Evolutionary conservation across 2,797 vertebrate species (phyloP).

Genomic region (Rousettus madagascariensis): DNA sequence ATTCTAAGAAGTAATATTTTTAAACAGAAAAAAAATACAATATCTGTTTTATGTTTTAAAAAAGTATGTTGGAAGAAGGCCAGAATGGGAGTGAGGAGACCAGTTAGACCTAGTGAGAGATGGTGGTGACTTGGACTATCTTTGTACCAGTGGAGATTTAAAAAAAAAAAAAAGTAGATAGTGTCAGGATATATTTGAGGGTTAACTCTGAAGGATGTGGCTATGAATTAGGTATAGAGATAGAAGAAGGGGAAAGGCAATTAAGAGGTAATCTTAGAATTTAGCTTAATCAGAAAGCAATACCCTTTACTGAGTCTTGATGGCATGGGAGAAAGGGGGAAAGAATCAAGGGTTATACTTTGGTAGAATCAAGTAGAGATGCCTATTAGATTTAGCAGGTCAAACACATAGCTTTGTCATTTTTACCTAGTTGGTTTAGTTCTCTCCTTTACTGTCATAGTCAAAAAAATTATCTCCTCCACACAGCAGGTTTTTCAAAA

Average conservation of each 20-base stretch:
- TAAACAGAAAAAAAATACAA: background rate
- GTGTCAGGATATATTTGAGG: background rate
- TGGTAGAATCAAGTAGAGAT: background rate
- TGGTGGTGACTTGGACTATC: too few relatives aligned
- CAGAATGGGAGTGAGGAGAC: background rate
- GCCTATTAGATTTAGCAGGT: background rate
- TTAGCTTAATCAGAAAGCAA: background rate
- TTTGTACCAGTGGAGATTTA: background rate
- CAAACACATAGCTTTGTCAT: background rate
- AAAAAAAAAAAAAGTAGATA: background rate
- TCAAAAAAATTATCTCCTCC: background rate
- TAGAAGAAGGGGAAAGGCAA: background rate
- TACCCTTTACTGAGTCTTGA: background rate
- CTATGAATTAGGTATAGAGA: background rate
- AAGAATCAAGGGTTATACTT: background rate
- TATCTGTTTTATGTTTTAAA: background rate
- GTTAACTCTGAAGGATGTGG: background rate
- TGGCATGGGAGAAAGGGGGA: background rate
- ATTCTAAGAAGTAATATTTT: background rate
- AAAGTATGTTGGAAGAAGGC: background rate
- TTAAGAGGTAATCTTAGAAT: background rate
- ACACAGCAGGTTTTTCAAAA: background rate
- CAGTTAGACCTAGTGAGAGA: background rate
- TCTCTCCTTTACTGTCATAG: background rate
- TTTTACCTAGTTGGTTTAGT: background rate